phyloP scores from a whole-genome alignment of 2,888 invertebrate species.

The Athetis lepigone region DNA sequence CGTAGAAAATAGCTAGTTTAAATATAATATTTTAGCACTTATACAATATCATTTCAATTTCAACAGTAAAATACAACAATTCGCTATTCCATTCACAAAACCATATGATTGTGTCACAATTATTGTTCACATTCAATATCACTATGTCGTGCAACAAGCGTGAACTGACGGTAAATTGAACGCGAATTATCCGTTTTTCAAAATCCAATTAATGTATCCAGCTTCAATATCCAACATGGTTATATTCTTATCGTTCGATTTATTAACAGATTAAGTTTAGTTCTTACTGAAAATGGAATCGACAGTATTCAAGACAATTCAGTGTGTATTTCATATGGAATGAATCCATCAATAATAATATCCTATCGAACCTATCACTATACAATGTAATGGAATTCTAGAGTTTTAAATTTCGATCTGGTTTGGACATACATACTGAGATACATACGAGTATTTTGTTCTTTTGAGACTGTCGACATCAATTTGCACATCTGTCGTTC shows the following conservation, averaged over 20 bases:
- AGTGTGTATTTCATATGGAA: too few species aligned
- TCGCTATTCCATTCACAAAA: not conserved
- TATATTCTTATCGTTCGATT: constrained; percentile 43
- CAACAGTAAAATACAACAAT: not conserved
- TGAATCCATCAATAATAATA: too few species aligned
- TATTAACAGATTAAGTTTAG: constrained; percentile 36
- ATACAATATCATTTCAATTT: not conserved
- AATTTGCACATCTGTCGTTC: too few species aligned
- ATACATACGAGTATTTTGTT: too few species aligned
- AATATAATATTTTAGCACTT: too few species aligned
- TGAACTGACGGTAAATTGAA: constrained; percentile 56
- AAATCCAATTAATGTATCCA: constrained; percentile 69
- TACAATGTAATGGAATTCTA: constrained; percentile 22
- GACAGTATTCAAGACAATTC: constrained; percentile 26
- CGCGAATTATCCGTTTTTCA: constrained; percentile 61
- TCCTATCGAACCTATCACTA: constrained; percentile 20
- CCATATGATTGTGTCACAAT: constrained; percentile 23
- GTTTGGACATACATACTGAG: too few species aligned
- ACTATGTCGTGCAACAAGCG: constrained; percentile 38
- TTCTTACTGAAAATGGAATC: constrained; percentile 45
- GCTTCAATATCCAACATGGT: constrained; percentile 59
- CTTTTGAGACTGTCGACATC: too few species aligned
- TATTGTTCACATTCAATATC: constrained; percentile 36
- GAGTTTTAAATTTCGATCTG: constrained; percentile 26
- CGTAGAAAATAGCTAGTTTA: too few species aligned